These are phyloP conservation scores for Crotophaga sulcirostris DNA, from an alignment of 2,113 vertebrate species.

Conservation along the genomic window DNA sequence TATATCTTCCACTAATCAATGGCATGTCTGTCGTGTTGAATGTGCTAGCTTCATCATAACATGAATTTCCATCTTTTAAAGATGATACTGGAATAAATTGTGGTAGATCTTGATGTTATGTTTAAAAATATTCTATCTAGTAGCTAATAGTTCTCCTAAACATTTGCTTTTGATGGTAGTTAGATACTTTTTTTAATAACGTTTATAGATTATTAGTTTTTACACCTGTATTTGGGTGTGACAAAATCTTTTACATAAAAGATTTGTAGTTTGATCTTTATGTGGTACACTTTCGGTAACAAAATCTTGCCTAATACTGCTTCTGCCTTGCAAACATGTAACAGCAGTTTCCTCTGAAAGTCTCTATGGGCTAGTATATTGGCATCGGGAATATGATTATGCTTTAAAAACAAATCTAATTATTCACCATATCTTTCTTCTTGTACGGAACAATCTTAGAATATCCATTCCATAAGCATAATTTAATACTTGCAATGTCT, in stretches of 20 bases:
- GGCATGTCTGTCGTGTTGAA: neutral
- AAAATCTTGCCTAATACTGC: neutral
- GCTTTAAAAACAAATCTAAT: neutral
- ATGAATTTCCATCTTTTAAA: neutral
- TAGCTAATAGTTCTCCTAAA: neutral
- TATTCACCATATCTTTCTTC: neutral
- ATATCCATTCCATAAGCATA: neutral
- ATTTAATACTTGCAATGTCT: neutral
- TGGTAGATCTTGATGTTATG: neutral
- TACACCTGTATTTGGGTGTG: neutral
- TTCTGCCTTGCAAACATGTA: neutral
- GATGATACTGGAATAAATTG: neutral
- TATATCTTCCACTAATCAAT: neutral
- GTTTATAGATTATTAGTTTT: neutral
- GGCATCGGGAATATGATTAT: neutral
- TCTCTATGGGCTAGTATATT: neutral
- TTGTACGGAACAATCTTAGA: neutral
- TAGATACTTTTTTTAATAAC: neutral
- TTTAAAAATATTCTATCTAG: neutral
- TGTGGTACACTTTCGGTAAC: neutral
- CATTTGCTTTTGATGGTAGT: neutral
- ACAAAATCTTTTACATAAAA: neutral
- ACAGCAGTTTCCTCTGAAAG: neutral
- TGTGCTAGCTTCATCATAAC: neutral
- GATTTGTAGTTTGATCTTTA: neutral